phyloP scores from a whole-genome alignment of 2,888 invertebrate species.

The Cantharis nigra region DNA sequence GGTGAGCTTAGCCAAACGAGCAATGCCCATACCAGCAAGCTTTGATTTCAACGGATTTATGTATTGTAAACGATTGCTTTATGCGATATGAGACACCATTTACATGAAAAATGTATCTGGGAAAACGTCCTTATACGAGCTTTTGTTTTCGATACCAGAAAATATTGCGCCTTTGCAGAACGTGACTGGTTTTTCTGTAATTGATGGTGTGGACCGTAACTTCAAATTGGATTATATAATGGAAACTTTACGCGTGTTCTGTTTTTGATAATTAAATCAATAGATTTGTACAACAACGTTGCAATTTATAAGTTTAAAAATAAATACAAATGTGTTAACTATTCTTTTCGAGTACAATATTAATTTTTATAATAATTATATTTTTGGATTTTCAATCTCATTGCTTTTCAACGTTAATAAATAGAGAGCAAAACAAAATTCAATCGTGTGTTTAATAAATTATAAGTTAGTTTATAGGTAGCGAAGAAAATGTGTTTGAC shows the following conservation, averaged over 20 bases:
- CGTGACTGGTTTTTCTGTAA: constrained; percentile 56
- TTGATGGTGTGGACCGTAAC: constrained; percentile 48
- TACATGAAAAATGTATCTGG: constrained; percentile 59
- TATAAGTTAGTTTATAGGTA: too few species aligned
- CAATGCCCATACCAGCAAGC: constrained; percentile 46
- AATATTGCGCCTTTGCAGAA: constrained; percentile 54
- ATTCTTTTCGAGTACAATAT: background rate
- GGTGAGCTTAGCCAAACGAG: constrained; percentile 54
- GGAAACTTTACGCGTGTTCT: constrained; percentile 26
- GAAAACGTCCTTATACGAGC: constrained; percentile 55
- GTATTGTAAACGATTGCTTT: constrained; percentile 60
- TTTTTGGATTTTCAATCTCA: too few species aligned
- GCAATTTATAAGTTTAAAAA: background rate
- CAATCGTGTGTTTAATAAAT: too few species aligned
- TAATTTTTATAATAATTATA: background rate
- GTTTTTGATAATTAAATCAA: constrained; percentile 27
- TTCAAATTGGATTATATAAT: constrained; percentile 29
- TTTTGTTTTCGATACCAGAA: constrained; percentile 59
- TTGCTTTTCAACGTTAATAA: too few species aligned
- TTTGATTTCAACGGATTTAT: constrained; percentile 59
- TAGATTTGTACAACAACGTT: background rate
- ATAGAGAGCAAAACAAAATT: too few species aligned
- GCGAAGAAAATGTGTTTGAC: too few species aligned
- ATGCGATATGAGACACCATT: constrained; percentile 60
- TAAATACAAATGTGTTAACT: background rate